These are phyloP conservation scores for Numida meleagris DNA, from an alignment of 2,113 vertebrate genomes.

Conservation along the genomic window DNA sequence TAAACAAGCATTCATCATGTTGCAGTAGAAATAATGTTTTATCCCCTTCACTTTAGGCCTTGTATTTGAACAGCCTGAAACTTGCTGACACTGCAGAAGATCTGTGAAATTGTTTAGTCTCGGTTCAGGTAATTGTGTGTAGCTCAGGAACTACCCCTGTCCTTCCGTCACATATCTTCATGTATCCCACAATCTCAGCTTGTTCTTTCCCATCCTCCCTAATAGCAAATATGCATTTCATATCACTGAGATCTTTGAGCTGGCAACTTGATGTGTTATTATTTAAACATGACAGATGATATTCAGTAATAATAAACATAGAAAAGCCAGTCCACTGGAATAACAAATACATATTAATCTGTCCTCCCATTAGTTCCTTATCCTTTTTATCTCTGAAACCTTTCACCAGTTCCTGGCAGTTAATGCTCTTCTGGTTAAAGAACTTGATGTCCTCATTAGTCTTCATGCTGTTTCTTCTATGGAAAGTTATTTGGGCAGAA, in stretches of 20 bases:
- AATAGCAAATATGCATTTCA: not conserved
- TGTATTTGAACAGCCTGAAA: constrained; percentile 52
- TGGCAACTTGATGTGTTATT: not conserved
- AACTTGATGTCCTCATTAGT: not conserved
- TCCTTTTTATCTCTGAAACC: not conserved
- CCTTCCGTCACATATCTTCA: not conserved
- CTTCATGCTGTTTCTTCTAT: not conserved
- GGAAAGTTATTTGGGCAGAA: not conserved
- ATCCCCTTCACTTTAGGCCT: not conserved
- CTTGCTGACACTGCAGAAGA: constrained; percentile 54
- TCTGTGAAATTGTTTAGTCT: constrained; percentile 66
- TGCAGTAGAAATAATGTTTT: constrained; percentile 62
- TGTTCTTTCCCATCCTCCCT: not conserved
- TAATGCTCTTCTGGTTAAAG: not conserved
- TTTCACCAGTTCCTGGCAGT: not conserved
- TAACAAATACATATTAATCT: constrained; percentile 23
- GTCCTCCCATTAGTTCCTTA: not conserved
- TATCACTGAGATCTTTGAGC: not conserved
- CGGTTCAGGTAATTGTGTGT: not conserved
- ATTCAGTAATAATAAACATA: constrained; percentile 6
- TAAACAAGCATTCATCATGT: constrained; percentile 27
- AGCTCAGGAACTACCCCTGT: not conserved
- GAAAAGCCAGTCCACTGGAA: not conserved
- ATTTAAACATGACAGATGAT: not conserved
- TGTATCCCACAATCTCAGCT: not conserved